These are phyloP conservation scores for Catocala sponsa DNA, from an alignment of 2,888 invertebrate species.

Conservation along the genomic window DNA sequence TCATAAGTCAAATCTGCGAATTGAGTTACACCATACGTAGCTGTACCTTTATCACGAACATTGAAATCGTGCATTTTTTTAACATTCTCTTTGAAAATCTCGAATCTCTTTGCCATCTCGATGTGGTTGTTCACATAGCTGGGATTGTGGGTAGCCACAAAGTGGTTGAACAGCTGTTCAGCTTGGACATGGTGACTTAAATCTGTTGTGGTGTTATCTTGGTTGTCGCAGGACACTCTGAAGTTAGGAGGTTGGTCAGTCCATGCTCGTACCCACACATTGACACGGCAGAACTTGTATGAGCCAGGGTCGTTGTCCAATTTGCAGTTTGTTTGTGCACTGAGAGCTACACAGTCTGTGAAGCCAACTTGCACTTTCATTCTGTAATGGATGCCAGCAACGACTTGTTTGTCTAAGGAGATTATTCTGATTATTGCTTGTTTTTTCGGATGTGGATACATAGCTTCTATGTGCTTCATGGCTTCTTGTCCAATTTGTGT, in stretches of 20 bases:
- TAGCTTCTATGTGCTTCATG: slow-evolving; percentile 79
- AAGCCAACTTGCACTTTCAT: slow-evolving; percentile 80
- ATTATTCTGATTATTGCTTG: slow-evolving; percentile 77
- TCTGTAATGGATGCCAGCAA: slow-evolving; percentile 79
- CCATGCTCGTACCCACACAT: slow-evolving; percentile 79
- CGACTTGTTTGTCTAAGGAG: slow-evolving; percentile 75
- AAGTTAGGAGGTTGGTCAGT: slow-evolving; percentile 72
- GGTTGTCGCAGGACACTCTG: slow-evolving; percentile 76
- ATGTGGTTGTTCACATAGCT: slow-evolving; percentile 84
- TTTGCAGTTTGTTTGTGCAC: slow-evolving; percentile 65
- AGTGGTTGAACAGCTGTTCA: slow-evolving; percentile 84
- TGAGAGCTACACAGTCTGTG: slow-evolving; percentile 77
- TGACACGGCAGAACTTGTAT: slow-evolving; percentile 77
- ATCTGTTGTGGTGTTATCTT: slow-evolving; percentile 63
- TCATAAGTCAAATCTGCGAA: slow-evolving; percentile 94
- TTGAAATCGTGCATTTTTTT: slow-evolving; percentile 92
- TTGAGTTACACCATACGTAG: slow-evolving; percentile 94
- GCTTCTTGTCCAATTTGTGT: slow-evolving; percentile 71
- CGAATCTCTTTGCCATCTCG: slow-evolving; percentile 90
- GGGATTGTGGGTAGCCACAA: slow-evolving; percentile 87
- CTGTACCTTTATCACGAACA: slow-evolving; percentile 94
- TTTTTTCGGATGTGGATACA: slow-evolving; percentile 75
- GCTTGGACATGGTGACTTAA: slow-evolving; percentile 71
- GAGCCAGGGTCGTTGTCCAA: slow-evolving; percentile 51
- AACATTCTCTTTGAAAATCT: slow-evolving; percentile 94